Base-by-base conservation (phyloP, 1,140 invertebrate species). In the Atta colombica region DNA sequence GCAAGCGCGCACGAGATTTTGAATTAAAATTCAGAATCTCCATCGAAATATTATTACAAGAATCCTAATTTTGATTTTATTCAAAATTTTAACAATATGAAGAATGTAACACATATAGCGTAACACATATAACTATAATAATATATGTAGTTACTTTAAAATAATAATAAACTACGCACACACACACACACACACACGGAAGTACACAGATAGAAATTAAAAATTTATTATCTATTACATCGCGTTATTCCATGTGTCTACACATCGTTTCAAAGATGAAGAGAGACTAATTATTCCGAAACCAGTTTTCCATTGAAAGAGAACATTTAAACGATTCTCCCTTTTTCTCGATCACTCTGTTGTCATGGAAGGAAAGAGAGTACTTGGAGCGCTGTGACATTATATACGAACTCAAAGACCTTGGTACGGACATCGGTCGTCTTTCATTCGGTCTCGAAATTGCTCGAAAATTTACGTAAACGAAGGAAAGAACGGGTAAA, bases 241-340 rank as follows among this genome's bases (percentile, higher is more conserved):
- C 61, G 35, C 49, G 53, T 58, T 80, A 8, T 69, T 55, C 8
- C 51, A 16, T 55, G 8, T 35, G n/a, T 80, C 39, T 69, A 55
- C 14, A 81, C 2, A 18, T 25, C 16, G 51, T 81, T 69, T 69
- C 21, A 82, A 77, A 53, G n/a, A 63, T 10, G 28, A 77, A 53
- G 66, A 68, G n/a, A 68, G 31, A 85, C 49, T 58, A 28, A 49
- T 61, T 12, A 68, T 35, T 31, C 28, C 18, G 49, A 66, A 89
- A 91, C 90, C 85, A 89, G 90, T 91, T 91, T 81, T 80, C 85
- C 77, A 91, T 91, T 91, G 85, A 91, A 90, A 89, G 87, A 82
- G 88, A 75, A 49, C 87, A 75, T 77, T 87, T 91, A 91, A 91
- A 85, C 86, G 89, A 63, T 74, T 74, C 87, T 55, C 63, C 21